Evolutionary conservation across 2,797 vertebrate species (phyloP).

Genomic region (Syndactyla subalaris): DNA sequence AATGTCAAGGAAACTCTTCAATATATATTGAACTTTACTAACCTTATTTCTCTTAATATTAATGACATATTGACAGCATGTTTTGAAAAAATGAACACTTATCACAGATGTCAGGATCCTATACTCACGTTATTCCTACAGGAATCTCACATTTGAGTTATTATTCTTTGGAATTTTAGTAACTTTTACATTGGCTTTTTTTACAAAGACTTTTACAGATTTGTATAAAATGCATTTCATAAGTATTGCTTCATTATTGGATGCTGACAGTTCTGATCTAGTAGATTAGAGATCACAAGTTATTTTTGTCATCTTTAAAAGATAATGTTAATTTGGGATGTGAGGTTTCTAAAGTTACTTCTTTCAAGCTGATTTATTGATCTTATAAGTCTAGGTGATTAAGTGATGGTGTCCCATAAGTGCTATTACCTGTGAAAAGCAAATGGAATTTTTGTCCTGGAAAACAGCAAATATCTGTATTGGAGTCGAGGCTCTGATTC

Average conservation of each 20-base stretch:
- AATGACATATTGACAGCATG: conserved; percentile 78
- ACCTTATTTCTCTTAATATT: conserved; percentile 83
- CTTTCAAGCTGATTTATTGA: not conserved
- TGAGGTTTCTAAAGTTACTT: not conserved
- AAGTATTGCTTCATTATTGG: not conserved
- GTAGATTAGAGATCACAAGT: not conserved
- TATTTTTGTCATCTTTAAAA: not conserved
- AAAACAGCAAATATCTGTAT: not conserved
- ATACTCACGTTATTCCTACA: conserved; percentile 22
- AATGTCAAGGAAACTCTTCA: conserved; percentile 80
- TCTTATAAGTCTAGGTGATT: not conserved
- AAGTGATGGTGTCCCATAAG: not conserved
- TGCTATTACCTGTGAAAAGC: not conserved
- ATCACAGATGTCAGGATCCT: conserved; percentile 45
- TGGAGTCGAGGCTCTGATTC: not conserved
- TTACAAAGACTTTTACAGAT: not conserved
- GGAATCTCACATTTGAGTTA: not conserved
- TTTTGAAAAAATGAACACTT: conserved; percentile 64
- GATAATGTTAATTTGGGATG: not conserved
- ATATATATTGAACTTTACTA: conserved; percentile 78
- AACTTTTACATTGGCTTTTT: not conserved
- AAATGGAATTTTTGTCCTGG: not conserved
- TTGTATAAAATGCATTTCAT: not conserved
- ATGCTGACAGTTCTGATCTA: not conserved
- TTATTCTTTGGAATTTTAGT: not conserved